Conservation (phyloP, 2,113 vertebrate species). For the Ondatra zibethicus region DNA sequence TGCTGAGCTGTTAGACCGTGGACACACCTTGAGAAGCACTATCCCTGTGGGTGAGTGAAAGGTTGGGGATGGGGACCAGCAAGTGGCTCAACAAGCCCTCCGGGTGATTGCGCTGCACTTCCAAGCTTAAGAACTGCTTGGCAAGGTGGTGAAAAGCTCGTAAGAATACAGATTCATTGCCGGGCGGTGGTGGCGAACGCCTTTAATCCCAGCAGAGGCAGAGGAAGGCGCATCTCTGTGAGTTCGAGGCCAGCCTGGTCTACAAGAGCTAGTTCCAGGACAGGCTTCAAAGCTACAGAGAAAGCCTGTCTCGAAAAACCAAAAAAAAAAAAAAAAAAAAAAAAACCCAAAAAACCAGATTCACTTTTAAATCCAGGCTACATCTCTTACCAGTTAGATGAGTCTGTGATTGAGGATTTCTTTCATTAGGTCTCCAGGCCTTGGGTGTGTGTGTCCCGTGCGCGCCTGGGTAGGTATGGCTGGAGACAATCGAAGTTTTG, state of each 20-base stretch:
- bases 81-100: neutral
- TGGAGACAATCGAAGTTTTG: conserved; percentile 1
- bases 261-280: too few species aligned
- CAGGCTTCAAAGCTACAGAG: too few species aligned
- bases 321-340: too few species aligned
- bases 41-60: neutral
- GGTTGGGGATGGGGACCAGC: neutral
- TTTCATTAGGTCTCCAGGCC: neutral
- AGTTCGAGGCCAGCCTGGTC: too few species aligned
- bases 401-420: neutral
- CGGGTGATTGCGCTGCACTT: neutral
- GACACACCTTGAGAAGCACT: conserved; percentile 1
- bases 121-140: conserved; percentile 22
- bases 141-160: neutral
- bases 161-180: neutral
- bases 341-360: too few species aligned
- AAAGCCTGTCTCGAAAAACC: too few species aligned
- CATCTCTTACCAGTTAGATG: neutral
- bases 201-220: too few species aligned
- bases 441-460: neutral
- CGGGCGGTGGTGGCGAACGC: too few species aligned
- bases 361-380: neutral
- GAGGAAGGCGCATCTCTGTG: too few species aligned
- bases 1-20: neutral
- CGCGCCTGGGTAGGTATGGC: neutral